Evolutionary conservation across 1,140 invertebrate genomes (phyloP).

Genomic region (Bombus terrestris): DNA sequence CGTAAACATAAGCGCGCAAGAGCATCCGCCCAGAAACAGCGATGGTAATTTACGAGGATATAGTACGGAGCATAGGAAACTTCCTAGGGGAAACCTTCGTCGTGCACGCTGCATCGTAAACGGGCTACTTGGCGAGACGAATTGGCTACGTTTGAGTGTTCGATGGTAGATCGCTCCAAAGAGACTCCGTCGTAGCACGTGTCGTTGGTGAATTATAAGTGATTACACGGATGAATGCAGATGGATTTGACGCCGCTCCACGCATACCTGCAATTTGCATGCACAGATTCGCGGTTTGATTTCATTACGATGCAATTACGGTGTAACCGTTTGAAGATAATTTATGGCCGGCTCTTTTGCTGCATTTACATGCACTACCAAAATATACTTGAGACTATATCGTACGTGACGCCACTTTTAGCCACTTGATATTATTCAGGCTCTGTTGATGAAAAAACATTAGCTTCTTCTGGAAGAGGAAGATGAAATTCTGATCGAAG

Average conservation of each 20-base stretch:
- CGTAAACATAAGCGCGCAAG: conserved; percentile 58
- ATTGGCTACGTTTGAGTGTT: background rate
- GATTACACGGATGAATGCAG: conserved; percentile 29
- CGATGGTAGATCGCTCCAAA: background rate
- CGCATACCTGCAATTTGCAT: background rate
- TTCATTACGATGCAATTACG: conserved; percentile 9
- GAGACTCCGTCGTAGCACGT: background rate
- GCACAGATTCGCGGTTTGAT: conserved; percentile 27
- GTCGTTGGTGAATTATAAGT: conserved; percentile 31
- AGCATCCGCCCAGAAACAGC: conserved; percentile 24
- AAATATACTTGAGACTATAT: background rate
- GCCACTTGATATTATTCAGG: background rate
- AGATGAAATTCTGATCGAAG: background rate
- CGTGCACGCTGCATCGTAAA: conserved; percentile 18
- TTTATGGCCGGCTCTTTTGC: background rate
- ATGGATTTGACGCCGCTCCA: conserved; percentile 6
- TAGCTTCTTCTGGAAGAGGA: no score
- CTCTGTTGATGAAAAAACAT: no score
- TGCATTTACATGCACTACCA: background rate
- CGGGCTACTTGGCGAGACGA: conserved; percentile 27
- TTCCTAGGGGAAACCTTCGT: background rate
- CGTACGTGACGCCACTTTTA: background rate
- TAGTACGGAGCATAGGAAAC: background rate
- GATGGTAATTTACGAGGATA: conserved; percentile 55
- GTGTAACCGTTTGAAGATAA: conserved; percentile 25